Conservation (phyloP, 2,888 invertebrate genomes). For the Chalcis sispes region DNA sequence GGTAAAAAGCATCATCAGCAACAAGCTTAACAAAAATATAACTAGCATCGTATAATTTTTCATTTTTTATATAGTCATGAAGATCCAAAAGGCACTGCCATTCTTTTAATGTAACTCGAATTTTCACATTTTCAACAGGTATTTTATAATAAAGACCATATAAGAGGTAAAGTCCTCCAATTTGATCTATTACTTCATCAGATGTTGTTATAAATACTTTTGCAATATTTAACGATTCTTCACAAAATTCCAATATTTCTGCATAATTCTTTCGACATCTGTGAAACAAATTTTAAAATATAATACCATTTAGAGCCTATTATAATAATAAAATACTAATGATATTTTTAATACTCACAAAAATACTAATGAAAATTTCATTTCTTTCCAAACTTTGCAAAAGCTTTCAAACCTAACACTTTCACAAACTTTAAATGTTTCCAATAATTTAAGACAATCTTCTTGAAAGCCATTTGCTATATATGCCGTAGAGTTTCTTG, state of each 20-base stretch:
- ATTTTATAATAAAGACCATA: constrained; percentile 72
- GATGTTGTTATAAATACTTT: constrained; percentile 68
- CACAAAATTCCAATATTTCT: constrained; percentile 70
- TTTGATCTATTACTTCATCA: constrained; percentile 65
- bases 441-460: constrained; percentile 67
- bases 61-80: constrained; percentile 65
- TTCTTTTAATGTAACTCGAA: constrained; percentile 66
- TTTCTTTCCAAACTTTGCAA: constrained; percentile 68
- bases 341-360: constrained; percentile 61
- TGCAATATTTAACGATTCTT: constrained; percentile 67
- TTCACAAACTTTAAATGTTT: constrained; percentile 64
- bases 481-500: constrained; percentile 37
- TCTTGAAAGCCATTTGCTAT: constrained; percentile 66
- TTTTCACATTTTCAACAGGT: constrained; percentile 67
- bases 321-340: constrained; percentile 6
- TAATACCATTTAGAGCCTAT: not conserved
- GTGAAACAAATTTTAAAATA: not conserved
- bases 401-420: constrained; percentile 69
- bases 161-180: constrained; percentile 70
- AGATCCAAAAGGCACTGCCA: constrained; percentile 68
- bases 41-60: constrained; percentile 70
- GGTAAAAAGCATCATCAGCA: constrained; percentile 65
- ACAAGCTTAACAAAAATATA: constrained; percentile 71
- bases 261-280: constrained; percentile 64
- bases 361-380: constrained; percentile 71